These are phyloP conservation scores for Urocynchramus pylzowi DNA, from an alignment of 2,113 vertebrate genomes.

Conservation along the genomic window DNA sequence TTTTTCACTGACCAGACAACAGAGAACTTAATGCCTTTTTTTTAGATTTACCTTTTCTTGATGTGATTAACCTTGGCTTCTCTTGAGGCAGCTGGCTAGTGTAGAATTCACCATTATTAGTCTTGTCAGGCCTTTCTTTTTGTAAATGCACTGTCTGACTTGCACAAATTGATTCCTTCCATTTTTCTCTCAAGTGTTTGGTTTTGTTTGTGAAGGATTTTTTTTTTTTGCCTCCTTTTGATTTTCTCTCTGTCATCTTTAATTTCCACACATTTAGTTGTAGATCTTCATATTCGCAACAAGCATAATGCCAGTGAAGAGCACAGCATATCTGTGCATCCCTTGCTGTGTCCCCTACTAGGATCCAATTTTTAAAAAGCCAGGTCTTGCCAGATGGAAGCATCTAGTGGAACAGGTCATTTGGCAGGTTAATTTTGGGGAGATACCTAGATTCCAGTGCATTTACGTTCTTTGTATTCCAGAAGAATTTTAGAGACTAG, in stretches of 20 bases:
- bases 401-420: not conserved
- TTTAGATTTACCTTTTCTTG: not conserved
- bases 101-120: not conserved
- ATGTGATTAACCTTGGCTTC: not conserved
- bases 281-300: fast-evolving
- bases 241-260: not conserved
- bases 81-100: not conserved
- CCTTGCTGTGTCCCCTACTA: not conserved
- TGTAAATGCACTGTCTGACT: not conserved
- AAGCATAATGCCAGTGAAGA: not conserved
- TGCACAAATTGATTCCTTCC: not conserved
- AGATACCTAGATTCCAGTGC: not conserved
- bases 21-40: not conserved
- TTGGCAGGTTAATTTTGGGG: not conserved
- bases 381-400: not conserved
- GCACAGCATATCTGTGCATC: not conserved
- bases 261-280: not conserved
- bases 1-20: not conserved
- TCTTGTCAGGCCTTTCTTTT: not conserved
- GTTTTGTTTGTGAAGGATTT: not conserved
- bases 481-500: not conserved
- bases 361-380: not conserved
- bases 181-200: not conserved
- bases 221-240: not conserved
- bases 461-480: not conserved